phyloP scores from a whole-genome alignment of 2,888 invertebrate genomes.

The Eupeodes luniger region DNA sequence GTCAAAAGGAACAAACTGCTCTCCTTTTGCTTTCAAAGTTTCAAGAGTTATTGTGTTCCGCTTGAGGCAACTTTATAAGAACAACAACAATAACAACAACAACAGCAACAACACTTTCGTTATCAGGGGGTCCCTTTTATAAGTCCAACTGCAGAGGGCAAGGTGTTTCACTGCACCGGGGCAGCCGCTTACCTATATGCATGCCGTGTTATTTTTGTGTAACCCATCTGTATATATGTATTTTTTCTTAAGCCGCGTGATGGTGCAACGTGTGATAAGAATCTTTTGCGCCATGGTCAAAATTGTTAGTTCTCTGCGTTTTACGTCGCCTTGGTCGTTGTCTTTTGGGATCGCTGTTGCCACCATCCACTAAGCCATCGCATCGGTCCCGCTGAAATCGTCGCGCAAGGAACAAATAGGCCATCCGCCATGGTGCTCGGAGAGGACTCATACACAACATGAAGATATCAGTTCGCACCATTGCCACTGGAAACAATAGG shows the following conservation, averaged over 20 bases:
- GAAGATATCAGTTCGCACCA: constrained; percentile 69
- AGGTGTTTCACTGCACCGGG: constrained; percentile 66
- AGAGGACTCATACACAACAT: constrained; percentile 29
- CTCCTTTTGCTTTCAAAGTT: constrained; percentile 42
- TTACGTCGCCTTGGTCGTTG: neutral
- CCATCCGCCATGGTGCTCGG: neutral
- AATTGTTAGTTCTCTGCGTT: constrained; percentile 60
- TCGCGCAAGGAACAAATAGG: constrained; percentile 61
- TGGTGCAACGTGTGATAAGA: constrained; percentile 69
- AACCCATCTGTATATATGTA: constrained; percentile 2
- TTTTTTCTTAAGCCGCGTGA: constrained; percentile 39
- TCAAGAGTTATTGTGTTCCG: constrained; percentile 76
- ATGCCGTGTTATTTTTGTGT: neutral
- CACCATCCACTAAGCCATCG: neutral
- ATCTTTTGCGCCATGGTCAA: constrained; percentile 70
- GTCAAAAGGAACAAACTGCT: constrained; percentile 65
- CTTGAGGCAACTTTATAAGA: constrained; percentile 66
- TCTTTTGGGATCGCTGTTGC: constrained; percentile 13
- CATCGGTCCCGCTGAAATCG: neutral
- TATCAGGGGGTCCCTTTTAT: constrained; percentile 16
- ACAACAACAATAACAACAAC: constrained; percentile 37
- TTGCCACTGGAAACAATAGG: constrained; percentile 67
- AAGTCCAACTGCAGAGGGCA: constrained; percentile 67
- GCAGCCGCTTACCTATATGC: neutral
- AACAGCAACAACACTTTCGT: constrained; percentile 33